Evolutionary conservation across 2,113 vertebrate genomes (phyloP), one percentile per base, ranked within the genome.

Genomic region (Tachysurus fulvidraco): DNA sequence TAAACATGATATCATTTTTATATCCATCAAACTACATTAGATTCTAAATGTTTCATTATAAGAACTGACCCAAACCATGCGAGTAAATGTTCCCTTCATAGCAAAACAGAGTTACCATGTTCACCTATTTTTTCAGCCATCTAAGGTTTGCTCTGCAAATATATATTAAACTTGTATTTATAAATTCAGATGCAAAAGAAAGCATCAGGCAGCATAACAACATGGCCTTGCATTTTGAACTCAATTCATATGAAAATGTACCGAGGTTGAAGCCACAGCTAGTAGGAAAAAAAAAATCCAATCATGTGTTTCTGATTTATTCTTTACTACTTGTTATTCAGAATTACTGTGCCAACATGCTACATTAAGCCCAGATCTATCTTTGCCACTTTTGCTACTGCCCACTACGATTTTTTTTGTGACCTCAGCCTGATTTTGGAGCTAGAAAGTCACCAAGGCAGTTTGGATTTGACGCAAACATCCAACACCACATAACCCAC

Each of bases 381-480:
- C 52, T 71, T 83, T 52, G n/a, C 81, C 64, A 36, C 13, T 16
- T 36, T 44, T 25, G 67, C n/a, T n/a, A n/a, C 62, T 67, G 46
- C n/a, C 44, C 16, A 67, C 60, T 82, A 25, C 81, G 73, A 7
- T 30, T 36, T 30, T 36, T 7, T 36, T 16, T 9, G 8, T 69
- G 28, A 19, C 67, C 83, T 84, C 55, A 76, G 71, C 8, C 67
- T 73, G 67, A 84, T 36, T 76, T 25, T 50, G 46, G 41, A 76
- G 21, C 23, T 46, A 14, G 25, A 28, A 55, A n/a, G 36, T 36
- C 5, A 23, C 4, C 23, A 76, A 76, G 36, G 69, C 19, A 23
- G 36, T 3, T 17, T 73, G 69, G 36, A 73, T 44, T 44, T 73
- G 9, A 73, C 36, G 41, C 16, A 30, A 73, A 73, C 41, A 23